Conservation (phyloP, 2,113 vertebrate species). For the Apodemus speciosus region DNA sequence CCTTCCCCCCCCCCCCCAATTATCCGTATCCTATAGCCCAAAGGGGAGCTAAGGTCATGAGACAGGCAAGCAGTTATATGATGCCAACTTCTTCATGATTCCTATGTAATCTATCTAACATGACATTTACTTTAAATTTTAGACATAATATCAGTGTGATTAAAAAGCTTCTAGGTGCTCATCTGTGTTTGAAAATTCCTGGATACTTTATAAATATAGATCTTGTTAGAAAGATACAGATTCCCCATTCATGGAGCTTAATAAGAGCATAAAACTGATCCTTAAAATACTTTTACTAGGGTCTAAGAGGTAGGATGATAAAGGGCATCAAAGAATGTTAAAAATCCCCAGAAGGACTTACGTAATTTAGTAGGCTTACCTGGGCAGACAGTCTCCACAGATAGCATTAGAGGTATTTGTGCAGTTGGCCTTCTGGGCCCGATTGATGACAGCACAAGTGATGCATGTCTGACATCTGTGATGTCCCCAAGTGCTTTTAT, state of each 20-base stretch:
- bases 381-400: conserved; percentile 89
- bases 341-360: neutral
- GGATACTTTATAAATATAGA: neutral
- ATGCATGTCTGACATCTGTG: conserved; percentile 88
- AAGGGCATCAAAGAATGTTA: neutral
- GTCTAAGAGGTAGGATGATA: neutral
- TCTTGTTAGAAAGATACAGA: neutral
- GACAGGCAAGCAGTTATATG: neutral
- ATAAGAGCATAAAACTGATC: neutral
- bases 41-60: conserved; percentile 9
- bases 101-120: conserved; percentile 1
- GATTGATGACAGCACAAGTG: conserved; percentile 87
- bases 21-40: neutral
- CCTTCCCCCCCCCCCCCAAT: neutral
- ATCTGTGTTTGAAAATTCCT: conserved; percentile 12
- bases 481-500: conserved; percentile 87
- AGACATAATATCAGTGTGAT: neutral
- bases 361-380: conserved; percentile 77
- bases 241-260: neutral
- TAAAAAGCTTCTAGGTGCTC: conserved; percentile 21
- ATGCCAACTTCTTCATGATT: neutral
- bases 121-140: conserved; percentile 52
- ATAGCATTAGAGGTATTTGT: conserved; percentile 81
- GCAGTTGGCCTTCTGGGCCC: conserved; percentile 86
- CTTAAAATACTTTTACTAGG: conserved; percentile 1